These are phyloP conservation scores for Syndactyla subalaris DNA, from an alignment of 2,797 vertebrate species.

Conservation along the genomic window DNA sequence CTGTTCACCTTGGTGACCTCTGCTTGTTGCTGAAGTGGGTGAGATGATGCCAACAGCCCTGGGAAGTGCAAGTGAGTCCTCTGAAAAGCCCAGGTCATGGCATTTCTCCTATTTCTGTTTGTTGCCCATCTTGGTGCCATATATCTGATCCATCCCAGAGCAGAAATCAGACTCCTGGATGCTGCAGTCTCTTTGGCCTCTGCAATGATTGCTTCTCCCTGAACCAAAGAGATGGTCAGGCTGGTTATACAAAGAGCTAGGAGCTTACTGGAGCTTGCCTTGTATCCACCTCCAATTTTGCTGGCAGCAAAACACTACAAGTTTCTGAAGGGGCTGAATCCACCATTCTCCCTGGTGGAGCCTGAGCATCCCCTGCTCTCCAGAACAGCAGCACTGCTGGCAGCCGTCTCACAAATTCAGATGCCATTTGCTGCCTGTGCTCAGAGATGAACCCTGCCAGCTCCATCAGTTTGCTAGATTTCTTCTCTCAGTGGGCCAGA, in stretches of 20 bases:
- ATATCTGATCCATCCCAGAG: background rate
- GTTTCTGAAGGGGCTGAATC: background rate
- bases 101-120: background rate
- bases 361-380: background rate
- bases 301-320: background rate
- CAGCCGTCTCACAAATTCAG: background rate
- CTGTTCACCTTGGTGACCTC: background rate
- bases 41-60: background rate
- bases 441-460: background rate
- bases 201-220: fast-evolving
- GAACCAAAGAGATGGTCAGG: background rate
- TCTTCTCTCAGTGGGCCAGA: background rate
- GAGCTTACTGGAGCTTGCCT: background rate
- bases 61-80: background rate
- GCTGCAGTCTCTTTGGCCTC: background rate
- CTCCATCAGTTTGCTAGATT: background rate
- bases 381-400: background rate
- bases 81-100: background rate
- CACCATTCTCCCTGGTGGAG: fast-evolving
- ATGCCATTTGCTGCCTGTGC: background rate
- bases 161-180: background rate
- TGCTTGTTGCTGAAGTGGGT: fast-evolving
- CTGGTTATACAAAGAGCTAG: background rate
- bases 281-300: background rate
- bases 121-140: background rate